These are phyloP conservation scores for Pseudonaja textilis DNA, from an alignment of 2,113 vertebrate genomes.

Conservation along the genomic window DNA sequence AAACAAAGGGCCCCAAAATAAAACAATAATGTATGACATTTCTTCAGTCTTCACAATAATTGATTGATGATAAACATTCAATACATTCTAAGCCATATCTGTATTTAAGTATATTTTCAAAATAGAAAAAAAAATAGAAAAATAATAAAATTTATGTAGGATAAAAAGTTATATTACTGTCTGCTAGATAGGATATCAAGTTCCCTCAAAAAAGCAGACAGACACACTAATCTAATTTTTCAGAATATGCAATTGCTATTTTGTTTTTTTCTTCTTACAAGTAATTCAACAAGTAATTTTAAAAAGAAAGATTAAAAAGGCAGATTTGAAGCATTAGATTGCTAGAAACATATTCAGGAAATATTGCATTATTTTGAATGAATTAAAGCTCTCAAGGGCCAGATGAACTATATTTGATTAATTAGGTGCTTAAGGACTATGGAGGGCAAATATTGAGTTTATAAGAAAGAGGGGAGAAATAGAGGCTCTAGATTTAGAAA, in stretches of 20 bases:
- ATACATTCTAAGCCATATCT: neutral
- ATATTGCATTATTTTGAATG: neutral
- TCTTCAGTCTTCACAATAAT: neutral
- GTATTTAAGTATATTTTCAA: neutral
- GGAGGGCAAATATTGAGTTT: neutral
- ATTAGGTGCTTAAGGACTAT: neutral
- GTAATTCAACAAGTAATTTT: neutral
- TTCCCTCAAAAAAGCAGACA: neutral
- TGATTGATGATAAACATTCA: neutral
- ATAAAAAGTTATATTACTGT: neutral
- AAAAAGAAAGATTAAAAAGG: neutral
- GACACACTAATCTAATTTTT: neutral
- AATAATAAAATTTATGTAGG: neutral
- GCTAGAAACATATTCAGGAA: neutral
- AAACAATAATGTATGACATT: neutral
- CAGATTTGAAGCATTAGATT: neutral
- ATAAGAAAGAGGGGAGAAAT: neutral
- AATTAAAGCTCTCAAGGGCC: neutral
- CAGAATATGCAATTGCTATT: neutral
- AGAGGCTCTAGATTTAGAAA: neutral
- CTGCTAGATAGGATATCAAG: neutral
- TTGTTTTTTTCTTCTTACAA: neutral
- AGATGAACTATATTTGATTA: neutral
- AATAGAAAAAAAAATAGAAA: neutral
- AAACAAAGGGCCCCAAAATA: neutral